Base-by-base conservation (phyloP, 2,888 invertebrate species). In the Agapostemon virescens region DNA sequence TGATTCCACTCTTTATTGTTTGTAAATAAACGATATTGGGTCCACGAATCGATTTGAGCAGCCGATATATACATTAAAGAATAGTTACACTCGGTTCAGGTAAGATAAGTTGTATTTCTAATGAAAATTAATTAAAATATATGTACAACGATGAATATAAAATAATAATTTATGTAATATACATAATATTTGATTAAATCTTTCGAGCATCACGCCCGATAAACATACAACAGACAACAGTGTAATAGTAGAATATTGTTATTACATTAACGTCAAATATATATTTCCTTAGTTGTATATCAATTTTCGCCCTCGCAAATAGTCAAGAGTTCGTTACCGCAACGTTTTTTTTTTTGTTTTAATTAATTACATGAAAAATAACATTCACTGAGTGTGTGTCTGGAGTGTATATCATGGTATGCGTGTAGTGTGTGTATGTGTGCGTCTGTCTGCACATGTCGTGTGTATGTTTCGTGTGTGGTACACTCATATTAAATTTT, bases 111-210 rank as follows among this genome's bases (percentile, higher is more conserved):
- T 90, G 84, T 90, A 91, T 90, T 89, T 88, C 86, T 88, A 88
- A 90, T 79, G 81, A 88, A 90, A 89, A 87, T 90, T 85, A 87
- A 82, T 89, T 88, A 88, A 90, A 90, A 88, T 91, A 91, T 87
- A 84, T 90, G 87, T 91, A 91, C 91, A 91, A 91, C 89, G 90
- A 88, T 89, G 88, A 89, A 90, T 91, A 91, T 88, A 90, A 91
- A 91, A 91, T 91, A 91, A 91, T 91, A 91, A 91, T 90, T 91
- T 91, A 91, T 90, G 88, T 90, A 90, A 91, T 90, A 90, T 90
- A 91, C 90, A 89, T 90, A 89, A 89, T 90, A 91, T 91, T 90
- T 91, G 89, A 90, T 90, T 90, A 88, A 90, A 89, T 89, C 88
- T 89, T 83, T 88, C 81, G 88, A 88, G 88, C 86, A 67, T 82